phyloP scores from a whole-genome alignment of 2,113 vertebrate genomes.

The Rallus limicola region DNA sequence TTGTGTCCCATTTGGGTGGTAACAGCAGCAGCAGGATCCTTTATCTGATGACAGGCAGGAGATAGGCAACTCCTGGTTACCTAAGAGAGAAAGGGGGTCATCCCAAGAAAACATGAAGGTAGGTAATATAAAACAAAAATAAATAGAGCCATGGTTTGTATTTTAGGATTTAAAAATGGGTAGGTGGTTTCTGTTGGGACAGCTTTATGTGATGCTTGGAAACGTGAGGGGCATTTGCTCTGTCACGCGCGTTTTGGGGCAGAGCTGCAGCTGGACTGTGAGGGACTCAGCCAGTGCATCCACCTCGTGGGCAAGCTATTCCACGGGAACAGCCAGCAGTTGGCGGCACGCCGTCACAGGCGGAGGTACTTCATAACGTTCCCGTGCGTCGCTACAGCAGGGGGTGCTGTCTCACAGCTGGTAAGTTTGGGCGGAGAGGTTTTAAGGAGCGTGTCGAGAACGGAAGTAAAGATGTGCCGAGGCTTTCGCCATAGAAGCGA shows the following conservation, averaged over 20 bases:
- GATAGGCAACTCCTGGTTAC: not conserved
- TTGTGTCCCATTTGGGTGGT: not conserved
- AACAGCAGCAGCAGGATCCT: not conserved
- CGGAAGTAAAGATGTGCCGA: not conserved
- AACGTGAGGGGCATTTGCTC: not conserved
- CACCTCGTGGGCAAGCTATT: too few species aligned
- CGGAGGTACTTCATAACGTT: not conserved
- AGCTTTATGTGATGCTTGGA: not conserved
- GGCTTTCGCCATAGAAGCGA: not conserved
- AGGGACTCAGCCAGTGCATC: not conserved
- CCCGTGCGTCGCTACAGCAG: not conserved
- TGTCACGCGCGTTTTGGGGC: not conserved
- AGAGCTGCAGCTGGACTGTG: not conserved
- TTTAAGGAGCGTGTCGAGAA: not conserved
- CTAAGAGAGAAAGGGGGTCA: not conserved
- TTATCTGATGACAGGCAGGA: not conserved
- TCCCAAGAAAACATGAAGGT: not conserved
- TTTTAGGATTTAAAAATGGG: not conserved
- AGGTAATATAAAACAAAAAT: not conserved
- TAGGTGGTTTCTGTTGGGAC: not conserved
- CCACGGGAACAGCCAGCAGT: too few species aligned
- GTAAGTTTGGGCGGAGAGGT: fast-evolving
- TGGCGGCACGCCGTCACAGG: not conserved
- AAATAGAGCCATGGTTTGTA: not conserved
- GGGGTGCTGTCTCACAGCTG: slow-evolving; percentile 37